A percentile compares a stretch with the other conserved stretches of the same genome.
These are phyloP conservation scores for Dendrolimus pini DNA, from an alignment of 2,888 invertebrate genomes.

Conservation along the genomic window DNA sequence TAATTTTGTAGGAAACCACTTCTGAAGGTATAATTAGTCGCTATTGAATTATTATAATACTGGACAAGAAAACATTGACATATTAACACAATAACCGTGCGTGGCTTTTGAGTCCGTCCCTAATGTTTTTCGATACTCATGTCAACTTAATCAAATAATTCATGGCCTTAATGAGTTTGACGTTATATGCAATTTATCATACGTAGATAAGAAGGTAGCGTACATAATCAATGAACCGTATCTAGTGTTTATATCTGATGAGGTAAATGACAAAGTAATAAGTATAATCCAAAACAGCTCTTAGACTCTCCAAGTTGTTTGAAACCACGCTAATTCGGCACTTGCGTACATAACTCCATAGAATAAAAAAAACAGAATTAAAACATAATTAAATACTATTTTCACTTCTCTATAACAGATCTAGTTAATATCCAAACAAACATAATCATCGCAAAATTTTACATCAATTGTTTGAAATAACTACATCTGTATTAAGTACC, in stretches of 20 bases:
- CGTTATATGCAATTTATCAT: not conserved
- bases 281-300: not conserved
- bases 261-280: not conserved
- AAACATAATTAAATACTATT: not conserved
- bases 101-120: not conserved
- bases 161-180: not conserved
- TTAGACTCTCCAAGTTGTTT: not conserved
- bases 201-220: not conserved
- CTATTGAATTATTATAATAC: too few species aligned
- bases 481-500: conserved; percentile 7
- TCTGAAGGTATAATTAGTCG: too few species aligned
- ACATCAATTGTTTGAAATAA: conserved; percentile 11
- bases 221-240: not conserved
- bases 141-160: not conserved
- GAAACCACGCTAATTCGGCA: conserved; percentile 18
- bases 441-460: not conserved
- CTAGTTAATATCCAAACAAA: not conserved
- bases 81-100: not conserved
- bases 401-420: conserved; percentile 10
- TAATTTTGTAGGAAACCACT: too few species aligned
- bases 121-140: not conserved
- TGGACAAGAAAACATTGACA: too few species aligned
- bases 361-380: conserved; percentile 12
- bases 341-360: conserved; percentile 33
- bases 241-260: not conserved